These are phyloP conservation scores for Cephonodes hylas DNA, from an alignment of 2,888 invertebrate species.

Conservation along the genomic window DNA sequence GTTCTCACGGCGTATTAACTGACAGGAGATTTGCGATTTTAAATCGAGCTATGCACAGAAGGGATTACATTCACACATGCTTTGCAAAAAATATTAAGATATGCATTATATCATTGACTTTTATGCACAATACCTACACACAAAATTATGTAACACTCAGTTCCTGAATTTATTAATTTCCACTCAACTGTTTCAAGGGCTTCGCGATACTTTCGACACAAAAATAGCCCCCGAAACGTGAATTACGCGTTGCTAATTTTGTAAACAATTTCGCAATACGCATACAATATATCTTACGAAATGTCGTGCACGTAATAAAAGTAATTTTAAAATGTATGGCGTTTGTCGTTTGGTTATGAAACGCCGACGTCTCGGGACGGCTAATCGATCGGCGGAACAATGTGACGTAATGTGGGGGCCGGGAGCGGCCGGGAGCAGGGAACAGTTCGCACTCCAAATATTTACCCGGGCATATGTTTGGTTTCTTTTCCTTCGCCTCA, in stretches of 20 bases:
- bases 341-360: slow-evolving; percentile 46
- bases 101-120: no score
- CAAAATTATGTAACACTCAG: background rate
- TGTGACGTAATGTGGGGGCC: slow-evolving; percentile 66
- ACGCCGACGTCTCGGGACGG: slow-evolving; percentile 60
- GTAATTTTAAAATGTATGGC: background rate
- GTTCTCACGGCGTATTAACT: slow-evolving; percentile 63
- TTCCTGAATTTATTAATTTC: background rate
- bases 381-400: slow-evolving; percentile 78
- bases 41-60: background rate
- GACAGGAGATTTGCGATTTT: slow-evolving; percentile 9
- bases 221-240: background rate
- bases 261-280: background rate
- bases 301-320: background rate
- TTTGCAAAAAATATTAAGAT: background rate
- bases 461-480: slow-evolving; percentile 78
- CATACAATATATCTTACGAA: background rate
- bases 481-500: slow-evolving; percentile 79
- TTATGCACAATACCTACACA: no score
- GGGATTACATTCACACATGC: background rate
- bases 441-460: slow-evolving; percentile 64
- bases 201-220: background rate
- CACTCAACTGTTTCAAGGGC: background rate
- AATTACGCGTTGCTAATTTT: background rate
- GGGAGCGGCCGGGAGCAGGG: slow-evolving; percentile 34